phyloP scores from a whole-genome alignment of 1,140 invertebrate species.

The Diorhabda carinulata region DNA sequence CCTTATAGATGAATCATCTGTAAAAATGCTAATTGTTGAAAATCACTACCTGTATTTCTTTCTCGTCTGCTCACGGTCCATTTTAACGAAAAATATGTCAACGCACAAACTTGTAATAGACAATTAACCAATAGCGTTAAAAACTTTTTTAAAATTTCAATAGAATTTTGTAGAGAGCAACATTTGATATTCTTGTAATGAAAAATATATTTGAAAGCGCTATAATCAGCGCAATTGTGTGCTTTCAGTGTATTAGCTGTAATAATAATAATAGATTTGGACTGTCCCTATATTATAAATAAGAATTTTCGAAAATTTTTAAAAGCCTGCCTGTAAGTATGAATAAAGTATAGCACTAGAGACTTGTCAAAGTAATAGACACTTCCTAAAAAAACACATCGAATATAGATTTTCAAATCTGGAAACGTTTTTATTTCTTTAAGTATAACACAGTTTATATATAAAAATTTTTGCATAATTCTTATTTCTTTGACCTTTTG shows the following conservation, averaged over 20 bases:
- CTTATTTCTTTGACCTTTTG: no score
- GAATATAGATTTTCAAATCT: no score
- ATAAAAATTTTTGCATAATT: no score
- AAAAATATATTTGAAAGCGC: conserved; percentile 35
- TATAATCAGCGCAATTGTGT: conserved; percentile 38
- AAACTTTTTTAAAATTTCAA: conserved; percentile 35
- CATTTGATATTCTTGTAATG: conserved; percentile 47
- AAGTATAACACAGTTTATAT: no score
- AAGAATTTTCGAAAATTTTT: conserved; percentile 50
- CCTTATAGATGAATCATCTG: no score
- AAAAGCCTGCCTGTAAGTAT: conserved; percentile 47
- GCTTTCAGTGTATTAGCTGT: conserved; percentile 48
- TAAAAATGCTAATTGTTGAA: no score
- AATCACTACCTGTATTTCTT: no score
- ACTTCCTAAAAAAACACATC: no score
- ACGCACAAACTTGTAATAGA: conserved; percentile 44
- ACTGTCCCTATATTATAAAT: conserved; percentile 46
- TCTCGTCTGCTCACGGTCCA: not conserved
- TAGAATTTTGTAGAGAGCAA: conserved; percentile 40
- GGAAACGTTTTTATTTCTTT: no score
- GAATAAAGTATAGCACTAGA: conserved; percentile 41
- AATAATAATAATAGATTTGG: conserved; percentile 42
- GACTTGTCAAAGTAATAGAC: conserved; percentile 3
- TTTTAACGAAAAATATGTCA: conserved; percentile 33
- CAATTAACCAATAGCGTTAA: conserved; percentile 29